phyloP scores from a whole-genome alignment of 64 coral and sea anemone genomes.

The Acropora tenuis region DNA sequence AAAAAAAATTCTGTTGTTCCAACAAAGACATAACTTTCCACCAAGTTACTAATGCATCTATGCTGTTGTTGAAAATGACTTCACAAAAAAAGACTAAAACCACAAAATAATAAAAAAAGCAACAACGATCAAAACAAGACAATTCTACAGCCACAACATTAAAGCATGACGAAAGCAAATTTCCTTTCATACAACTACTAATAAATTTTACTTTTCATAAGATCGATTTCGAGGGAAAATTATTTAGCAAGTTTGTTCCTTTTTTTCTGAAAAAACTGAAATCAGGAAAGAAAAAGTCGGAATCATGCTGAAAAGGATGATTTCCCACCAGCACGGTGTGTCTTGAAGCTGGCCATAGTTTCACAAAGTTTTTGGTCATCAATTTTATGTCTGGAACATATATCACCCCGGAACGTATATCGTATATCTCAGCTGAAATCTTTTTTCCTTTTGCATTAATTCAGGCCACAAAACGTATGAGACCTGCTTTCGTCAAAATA shows the following conservation, averaged over 20 bases:
- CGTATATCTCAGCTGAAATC: too few species aligned
- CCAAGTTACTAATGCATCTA: background rate
- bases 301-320: too few species aligned
- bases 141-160: background rate
- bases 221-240: too few species aligned
- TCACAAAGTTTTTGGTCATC: too few species aligned
- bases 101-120: background rate
- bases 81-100: background rate
- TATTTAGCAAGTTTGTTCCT: too few species aligned
- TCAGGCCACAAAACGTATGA: background rate
- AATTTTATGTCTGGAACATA: too few species aligned
- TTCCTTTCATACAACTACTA: background rate
- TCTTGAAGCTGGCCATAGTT: too few species aligned
- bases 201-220: background rate
- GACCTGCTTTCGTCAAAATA: background rate
- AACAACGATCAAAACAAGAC: background rate
- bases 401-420: too few species aligned
- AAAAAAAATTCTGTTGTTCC: too few species aligned
- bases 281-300: too few species aligned
- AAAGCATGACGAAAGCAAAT: background rate
- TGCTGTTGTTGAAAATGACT: background rate
- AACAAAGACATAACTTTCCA: background rate
- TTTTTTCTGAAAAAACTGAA: too few species aligned
- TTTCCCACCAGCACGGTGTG: too few species aligned
- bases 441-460: background rate